Evolutionary conservation across 2,113 vertebrate genomes (phyloP).

Genomic region (Rhinogobius similis): DNA sequence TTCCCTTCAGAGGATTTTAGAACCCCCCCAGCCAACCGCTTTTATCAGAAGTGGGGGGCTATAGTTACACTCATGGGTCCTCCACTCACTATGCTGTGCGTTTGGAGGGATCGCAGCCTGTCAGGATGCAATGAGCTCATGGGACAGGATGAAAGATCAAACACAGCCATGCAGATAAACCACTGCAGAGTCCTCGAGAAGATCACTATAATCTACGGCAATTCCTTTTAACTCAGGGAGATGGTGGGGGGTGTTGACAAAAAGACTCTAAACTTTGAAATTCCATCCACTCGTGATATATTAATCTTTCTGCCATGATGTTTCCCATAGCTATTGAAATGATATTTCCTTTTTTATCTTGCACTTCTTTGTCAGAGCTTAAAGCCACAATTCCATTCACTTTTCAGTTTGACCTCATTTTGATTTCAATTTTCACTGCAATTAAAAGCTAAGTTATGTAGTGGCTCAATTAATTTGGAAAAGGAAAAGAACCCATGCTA

Average conservation of each 20-base stretch:
- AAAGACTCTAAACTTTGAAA: conserved; percentile 19
- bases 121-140: conserved; percentile 45
- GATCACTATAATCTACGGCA: conserved; percentile 35
- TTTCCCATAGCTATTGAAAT: conserved; percentile 3
- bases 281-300: conserved; percentile 28
- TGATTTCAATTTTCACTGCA: conserved; percentile 37
- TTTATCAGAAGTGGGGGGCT: conserved; percentile 27
- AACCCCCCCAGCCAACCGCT: conserved; percentile 10
- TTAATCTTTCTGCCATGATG: conserved; percentile 5
- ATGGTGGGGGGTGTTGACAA: not conserved
- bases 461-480: conserved; percentile 31
- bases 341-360: conserved; percentile 21
- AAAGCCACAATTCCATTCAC: conserved; percentile 43
- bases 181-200: conserved; percentile 32
- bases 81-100: conserved; percentile 24
- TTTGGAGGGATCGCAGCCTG: conserved; percentile 42
- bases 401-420: conserved; percentile 65
- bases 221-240: conserved; percentile 32
- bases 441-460: conserved; percentile 42
- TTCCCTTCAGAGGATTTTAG: conserved; percentile 16
- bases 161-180: conserved; percentile 54
- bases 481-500: conserved; percentile 3
- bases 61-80: conserved; percentile 42
- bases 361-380: conserved; percentile 46
- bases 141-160: conserved; percentile 61